Evolutionary conservation across 2,797 vertebrate species (phyloP).

Genomic region (Babyrousa celebensis): DNA sequence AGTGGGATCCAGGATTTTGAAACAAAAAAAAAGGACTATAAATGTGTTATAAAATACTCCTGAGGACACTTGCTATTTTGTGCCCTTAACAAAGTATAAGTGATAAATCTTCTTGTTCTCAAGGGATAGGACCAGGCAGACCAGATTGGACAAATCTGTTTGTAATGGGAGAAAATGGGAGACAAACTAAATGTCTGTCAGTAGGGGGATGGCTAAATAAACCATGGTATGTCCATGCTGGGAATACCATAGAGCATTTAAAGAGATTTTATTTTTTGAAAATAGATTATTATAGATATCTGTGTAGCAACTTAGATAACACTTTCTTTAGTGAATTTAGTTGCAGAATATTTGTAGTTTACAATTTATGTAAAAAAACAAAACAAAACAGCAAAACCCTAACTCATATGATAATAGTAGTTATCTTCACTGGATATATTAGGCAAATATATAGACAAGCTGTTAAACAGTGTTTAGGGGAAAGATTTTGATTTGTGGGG

Average conservation of each 20-base stretch:
- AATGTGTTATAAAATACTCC: slow-evolving; percentile 3
- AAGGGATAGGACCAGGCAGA: neutral
- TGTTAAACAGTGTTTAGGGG: neutral
- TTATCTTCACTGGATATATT: neutral
- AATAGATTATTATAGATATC: neutral
- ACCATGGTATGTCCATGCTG: rapidly evolving
- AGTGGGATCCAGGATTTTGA: neutral
- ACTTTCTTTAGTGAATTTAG: neutral
- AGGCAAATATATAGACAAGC: neutral
- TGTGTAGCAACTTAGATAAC: too few species aligned
- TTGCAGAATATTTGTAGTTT: slow-evolving; percentile 7
- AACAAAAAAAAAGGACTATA: neutral
- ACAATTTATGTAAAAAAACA: neutral
- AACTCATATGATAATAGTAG: neutral
- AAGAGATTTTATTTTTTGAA: neutral
- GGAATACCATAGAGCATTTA: neutral
- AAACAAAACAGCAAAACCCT: neutral
- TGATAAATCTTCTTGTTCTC: neutral
- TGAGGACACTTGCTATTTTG: neutral
- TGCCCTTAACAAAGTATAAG: neutral
- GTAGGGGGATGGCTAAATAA: neutral
- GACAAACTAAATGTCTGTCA: too few species aligned
- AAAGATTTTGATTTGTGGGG: neutral
- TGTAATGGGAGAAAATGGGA: neutral
- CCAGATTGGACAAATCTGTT: neutral